These are phyloP conservation scores for Ptychodera flava DNA, from an alignment of 35 echinoderm and acorn worm genomes.

Conservation along the genomic window DNA sequence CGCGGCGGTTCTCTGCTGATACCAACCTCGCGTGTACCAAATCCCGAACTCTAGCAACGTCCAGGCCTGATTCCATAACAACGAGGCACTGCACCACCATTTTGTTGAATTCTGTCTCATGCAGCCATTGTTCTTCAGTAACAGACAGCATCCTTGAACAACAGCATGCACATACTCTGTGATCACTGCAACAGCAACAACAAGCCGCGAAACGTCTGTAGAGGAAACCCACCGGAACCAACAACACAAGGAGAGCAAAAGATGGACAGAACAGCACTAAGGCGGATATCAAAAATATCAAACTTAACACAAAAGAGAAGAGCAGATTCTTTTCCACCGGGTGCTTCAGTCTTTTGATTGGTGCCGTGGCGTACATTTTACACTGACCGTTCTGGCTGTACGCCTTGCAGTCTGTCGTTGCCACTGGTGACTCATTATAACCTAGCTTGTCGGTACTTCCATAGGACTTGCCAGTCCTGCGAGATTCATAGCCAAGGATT, in stretches of 20 bases:
- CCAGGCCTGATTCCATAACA: conserved; percentile 20
- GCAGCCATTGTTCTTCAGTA: conserved; percentile 9
- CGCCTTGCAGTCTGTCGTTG: background rate
- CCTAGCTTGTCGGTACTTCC: background rate
- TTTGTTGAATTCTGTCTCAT: conserved; percentile 33
- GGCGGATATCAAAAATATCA: background rate
- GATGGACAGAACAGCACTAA: conserved; percentile 12
- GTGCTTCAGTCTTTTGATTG: conserved; percentile 4
- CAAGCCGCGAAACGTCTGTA: background rate
- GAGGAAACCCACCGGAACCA: background rate
- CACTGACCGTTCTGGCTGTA: background rate
- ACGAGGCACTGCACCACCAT: conserved; percentile 31
- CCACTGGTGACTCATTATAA: background rate
- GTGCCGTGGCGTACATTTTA: background rate
- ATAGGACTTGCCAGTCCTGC: background rate
- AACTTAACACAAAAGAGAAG: background rate
- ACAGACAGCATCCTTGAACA: background rate
- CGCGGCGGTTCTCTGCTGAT: conserved; percentile 43
- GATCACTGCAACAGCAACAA: conserved; percentile 1
- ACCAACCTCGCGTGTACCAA: conserved; percentile 28
- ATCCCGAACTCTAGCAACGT: conserved; percentile 10
- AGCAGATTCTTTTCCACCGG: background rate
- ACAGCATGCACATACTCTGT: conserved; percentile 1
- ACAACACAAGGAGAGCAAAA: background rate
- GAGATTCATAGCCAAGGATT: background rate